A percentile compares a stretch with the other conserved stretches of the same genome.
These are phyloP conservation scores for Zaprionus gabonicus DNA, from an alignment of 1,140 invertebrate genomes.

Conservation along the genomic window DNA sequence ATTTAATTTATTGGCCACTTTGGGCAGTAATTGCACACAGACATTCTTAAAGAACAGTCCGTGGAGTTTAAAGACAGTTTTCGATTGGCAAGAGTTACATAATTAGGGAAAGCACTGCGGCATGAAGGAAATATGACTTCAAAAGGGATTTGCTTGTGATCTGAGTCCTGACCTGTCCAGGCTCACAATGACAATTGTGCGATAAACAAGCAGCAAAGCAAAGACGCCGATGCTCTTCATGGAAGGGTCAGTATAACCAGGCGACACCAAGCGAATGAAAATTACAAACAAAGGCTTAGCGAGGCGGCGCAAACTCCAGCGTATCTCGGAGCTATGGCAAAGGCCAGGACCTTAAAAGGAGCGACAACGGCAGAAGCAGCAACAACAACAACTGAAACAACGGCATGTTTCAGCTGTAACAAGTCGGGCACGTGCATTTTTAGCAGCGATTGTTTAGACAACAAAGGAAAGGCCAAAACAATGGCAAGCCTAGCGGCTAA, in stretches of 20 bases:
- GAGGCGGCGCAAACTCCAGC: background rate
- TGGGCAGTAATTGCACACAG: background rate
- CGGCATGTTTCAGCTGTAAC: constrained; percentile 47
- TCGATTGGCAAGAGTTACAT: background rate
- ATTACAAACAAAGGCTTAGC: constrained; percentile 4
- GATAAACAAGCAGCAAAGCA: constrained; percentile 22
- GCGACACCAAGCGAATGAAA: background rate
- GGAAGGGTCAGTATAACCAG: background rate
- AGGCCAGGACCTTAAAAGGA: constrained; percentile 30
- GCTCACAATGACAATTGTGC: constrained; percentile 29
- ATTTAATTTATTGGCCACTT: background rate
- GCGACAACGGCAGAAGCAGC: background rate
- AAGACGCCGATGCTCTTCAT: background rate
- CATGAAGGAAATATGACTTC: background rate
- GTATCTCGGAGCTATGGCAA: constrained; percentile 40
- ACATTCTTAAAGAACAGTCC: background rate
- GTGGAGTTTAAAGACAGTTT: background rate
- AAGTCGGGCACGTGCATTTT: constrained; percentile 59
- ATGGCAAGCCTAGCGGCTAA: constrained; percentile 41
- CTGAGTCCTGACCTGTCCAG: background rate
- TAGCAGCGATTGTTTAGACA: constrained; percentile 57
- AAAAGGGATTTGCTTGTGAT: background rate
- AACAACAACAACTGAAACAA: constrained; percentile 1
- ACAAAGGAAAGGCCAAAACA: constrained; percentile 63
- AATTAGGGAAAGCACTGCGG: background rate